phyloP scores from a whole-genome alignment of 2,113 vertebrate species.

The Epinephelus cyanopodus region DNA sequence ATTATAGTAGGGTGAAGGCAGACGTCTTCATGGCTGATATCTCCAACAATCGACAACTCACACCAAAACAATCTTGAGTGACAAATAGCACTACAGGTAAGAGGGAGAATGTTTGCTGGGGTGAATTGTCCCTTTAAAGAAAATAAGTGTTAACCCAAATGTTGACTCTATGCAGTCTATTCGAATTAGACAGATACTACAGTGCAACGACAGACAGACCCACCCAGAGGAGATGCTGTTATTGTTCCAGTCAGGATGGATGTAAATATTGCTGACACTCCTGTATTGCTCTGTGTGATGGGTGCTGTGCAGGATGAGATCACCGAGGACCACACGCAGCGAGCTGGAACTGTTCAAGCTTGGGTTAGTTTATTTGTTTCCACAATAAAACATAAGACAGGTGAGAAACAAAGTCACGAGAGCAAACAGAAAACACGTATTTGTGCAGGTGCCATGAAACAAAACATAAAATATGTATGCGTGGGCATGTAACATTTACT shows the following conservation, averaged over 20 bases:
- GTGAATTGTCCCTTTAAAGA: neutral
- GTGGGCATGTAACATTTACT: neutral
- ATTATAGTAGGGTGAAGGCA: no score
- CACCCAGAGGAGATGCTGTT: slow-evolving; percentile 72
- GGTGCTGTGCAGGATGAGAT: slow-evolving; percentile 72
- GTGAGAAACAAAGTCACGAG: neutral
- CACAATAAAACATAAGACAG: neutral
- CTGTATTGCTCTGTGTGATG: slow-evolving; percentile 81
- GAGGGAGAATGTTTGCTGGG: no score
- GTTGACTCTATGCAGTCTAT: neutral
- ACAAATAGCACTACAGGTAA: no score
- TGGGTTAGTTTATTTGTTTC: slow-evolving; percentile 9
- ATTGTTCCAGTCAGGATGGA: slow-evolving; percentile 77
- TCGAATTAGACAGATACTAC: neutral
- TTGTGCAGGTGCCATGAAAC: neutral
- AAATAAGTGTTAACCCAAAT: neutral
- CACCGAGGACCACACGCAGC: slow-evolving; percentile 81
- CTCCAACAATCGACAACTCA: no score
- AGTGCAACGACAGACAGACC: slow-evolving; percentile 19
- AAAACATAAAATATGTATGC: no score
- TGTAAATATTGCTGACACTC: slow-evolving; percentile 62
- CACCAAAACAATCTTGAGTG: no score
- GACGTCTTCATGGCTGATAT: no score
- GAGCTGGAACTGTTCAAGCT: slow-evolving; percentile 42
- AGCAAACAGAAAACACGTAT: neutral